Base-by-base conservation (phyloP, 2,797 vertebrate species). In the Acipenser ruthenus region DNA sequence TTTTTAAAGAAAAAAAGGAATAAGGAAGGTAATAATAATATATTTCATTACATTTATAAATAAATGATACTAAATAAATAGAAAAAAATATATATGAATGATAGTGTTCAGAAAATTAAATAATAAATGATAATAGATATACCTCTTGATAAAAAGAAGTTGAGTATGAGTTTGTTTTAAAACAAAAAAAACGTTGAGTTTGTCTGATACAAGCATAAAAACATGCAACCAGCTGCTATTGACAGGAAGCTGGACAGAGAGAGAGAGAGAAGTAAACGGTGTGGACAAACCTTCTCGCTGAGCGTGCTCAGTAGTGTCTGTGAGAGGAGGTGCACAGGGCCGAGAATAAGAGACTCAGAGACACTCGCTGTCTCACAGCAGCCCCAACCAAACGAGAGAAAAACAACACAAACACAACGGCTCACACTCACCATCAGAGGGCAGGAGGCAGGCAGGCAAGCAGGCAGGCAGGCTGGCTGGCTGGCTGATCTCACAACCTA, bases 301-400 rank as follows among this genome's bases (percentile, higher is more conserved):
- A 88, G 84, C 86, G 88, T 80, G 88, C 88, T 89, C 89, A 90
- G 88, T 85, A 90, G 87, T 89, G 86, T 86, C 84, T 90, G 89
- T 90, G 90, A 87, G 89, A 89, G 87, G 85, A 89, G 85, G 85
- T 87, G 86, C 87, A 84, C 86, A 87, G 86, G 86, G 90, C 88
- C 85, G 83, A 90, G 87, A 84, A 88, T 87, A 89, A 90, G 87
- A 90, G 88, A 92, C 88, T 86, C 86, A 74, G 85, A 91, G 88
- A 88, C 84, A 89, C 86, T 18, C 15, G 15, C 15, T 18, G 15
- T 88, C 88, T 91, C 88, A 90, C 88, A 87, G 88, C 85, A 84
- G 88, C 87, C 86, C 88, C 87, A 90, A 89, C 87, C 91, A 91
- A 90, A 88, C 89, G 89, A 89, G 87, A 88, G 82, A 90, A 87